phyloP scores from a whole-genome alignment of 1,140 invertebrate genomes.

The Brachionus paranguensis region DNA sequence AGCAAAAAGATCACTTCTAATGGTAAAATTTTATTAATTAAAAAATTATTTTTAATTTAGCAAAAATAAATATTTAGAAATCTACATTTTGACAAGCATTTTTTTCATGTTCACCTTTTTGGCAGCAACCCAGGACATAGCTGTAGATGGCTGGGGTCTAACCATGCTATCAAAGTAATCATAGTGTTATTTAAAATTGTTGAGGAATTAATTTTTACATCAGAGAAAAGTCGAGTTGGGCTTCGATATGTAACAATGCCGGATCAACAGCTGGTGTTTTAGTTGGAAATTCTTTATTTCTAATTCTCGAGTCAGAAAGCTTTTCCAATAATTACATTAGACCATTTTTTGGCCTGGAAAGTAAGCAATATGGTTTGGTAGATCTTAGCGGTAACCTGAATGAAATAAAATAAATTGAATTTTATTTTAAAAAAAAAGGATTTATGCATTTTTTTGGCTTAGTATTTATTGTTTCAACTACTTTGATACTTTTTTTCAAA shows the following conservation, averaged over 20 bases:
- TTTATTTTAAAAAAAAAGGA: background rate
- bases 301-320: conserved; percentile 89
- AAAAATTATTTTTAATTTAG: conserved; percentile 62
- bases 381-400: background rate
- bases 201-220: conserved; percentile 40
- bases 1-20: background rate
- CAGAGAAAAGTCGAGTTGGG: conserved; percentile 88
- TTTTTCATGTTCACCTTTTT: conserved; percentile 91
- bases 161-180: conserved; percentile 86
- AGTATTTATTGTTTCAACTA: conserved; percentile 82
- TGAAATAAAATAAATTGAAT: background rate
- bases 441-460: conserved; percentile 51
- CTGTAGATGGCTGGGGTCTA: conserved; percentile 97
- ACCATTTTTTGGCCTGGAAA: background rate
- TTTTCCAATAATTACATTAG: conserved; percentile 92
- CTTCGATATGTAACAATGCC: conserved; percentile 95
- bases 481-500: conserved; percentile 80
- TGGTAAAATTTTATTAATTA: background rate
- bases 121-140: conserved; percentile 97
- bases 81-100: conserved; percentile 67
- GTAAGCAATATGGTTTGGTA: background rate
- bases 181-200: background rate
- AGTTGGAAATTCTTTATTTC: conserved; percentile 90
- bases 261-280: conserved; percentile 88
- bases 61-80: conserved; percentile 68